These are phyloP conservation scores for Sebastes matsubarae DNA, from an alignment of 2,797 vertebrate species.

Conservation along the genomic window DNA sequence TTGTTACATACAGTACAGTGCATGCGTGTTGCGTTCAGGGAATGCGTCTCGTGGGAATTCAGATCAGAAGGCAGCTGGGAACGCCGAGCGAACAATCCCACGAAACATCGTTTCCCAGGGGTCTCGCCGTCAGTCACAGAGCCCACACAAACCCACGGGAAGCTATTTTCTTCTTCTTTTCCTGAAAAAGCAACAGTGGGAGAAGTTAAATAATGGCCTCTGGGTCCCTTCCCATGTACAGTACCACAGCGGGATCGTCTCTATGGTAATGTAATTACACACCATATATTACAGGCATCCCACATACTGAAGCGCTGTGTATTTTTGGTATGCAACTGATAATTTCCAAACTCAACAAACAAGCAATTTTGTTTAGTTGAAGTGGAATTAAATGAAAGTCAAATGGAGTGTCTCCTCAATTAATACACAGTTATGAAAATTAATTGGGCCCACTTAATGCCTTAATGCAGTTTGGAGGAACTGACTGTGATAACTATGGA, in stretches of 20 bases:
- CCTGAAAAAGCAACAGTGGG: conserved; percentile 50
- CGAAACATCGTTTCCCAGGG: conserved; percentile 55
- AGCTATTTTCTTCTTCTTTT: conserved; percentile 38
- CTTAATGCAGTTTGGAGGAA: conserved; percentile 5
- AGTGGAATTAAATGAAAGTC: conserved; percentile 5
- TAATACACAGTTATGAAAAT: background rate
- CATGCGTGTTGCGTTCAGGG: background rate
- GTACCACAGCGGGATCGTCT: conserved; percentile 22
- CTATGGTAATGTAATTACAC: conserved; percentile 56
- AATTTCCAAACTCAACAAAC: conserved; percentile 47
- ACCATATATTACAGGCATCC: conserved; percentile 26
- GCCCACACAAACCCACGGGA: conserved; percentile 47
- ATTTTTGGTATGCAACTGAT: conserved; percentile 37
- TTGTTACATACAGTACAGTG: background rate
- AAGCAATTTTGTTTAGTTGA: conserved; percentile 7
- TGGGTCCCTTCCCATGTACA: conserved; percentile 51
- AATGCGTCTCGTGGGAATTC: conserved; percentile 33
- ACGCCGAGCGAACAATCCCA: conserved; percentile 29
- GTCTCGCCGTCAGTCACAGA: conserved; percentile 48
- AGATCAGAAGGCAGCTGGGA: conserved; percentile 32
- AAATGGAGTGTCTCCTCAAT: background rate
- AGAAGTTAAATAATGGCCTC: conserved; percentile 47
- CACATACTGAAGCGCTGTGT: conserved; percentile 22
- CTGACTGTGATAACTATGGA: conserved; percentile 8
- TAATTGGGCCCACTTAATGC: background rate